These are phyloP conservation scores for Hipposideros armiger DNA, from an alignment of 2,113 vertebrate species.

Conservation along the genomic window DNA sequence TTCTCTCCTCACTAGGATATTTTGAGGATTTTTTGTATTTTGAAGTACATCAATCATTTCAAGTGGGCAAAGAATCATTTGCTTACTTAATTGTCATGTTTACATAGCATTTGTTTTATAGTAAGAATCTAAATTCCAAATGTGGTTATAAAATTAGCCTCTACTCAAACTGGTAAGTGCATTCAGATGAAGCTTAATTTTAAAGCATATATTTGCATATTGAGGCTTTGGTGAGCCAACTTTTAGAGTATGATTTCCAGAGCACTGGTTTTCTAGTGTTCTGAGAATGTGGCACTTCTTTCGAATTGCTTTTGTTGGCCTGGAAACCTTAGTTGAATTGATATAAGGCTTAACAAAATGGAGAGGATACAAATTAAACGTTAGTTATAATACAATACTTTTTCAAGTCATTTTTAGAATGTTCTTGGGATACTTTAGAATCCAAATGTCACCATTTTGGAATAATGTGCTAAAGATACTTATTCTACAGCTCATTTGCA, in stretches of 20 bases:
- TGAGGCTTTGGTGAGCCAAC: slow-evolving; percentile 61
- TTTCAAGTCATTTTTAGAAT: slow-evolving; percentile 30
- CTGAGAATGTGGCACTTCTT: slow-evolving; percentile 6
- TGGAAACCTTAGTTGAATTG: slow-evolving; percentile 47
- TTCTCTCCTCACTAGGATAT: slow-evolving; percentile 33
- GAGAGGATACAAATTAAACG: slow-evolving; percentile 5
- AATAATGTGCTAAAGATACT: not conserved
- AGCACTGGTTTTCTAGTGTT: slow-evolving; percentile 32
- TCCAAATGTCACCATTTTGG: not conserved
- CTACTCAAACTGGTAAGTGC: slow-evolving; percentile 79
- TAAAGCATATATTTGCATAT: slow-evolving; percentile 75
- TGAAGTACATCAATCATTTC: slow-evolving; percentile 54
- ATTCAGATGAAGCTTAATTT: slow-evolving; percentile 82
- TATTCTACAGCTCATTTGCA: slow-evolving; percentile 17
- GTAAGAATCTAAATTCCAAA: slow-evolving; percentile 81
- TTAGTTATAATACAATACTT: not conserved
- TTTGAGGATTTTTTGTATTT: slow-evolving; percentile 68
- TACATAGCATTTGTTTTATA: slow-evolving; percentile 81
- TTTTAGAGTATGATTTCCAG: slow-evolving; percentile 57
- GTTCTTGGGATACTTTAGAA: not conserved
- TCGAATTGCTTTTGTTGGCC: slow-evolving; percentile 32
- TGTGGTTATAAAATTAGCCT: slow-evolving; percentile 78
- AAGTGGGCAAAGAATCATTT: slow-evolving; percentile 70
- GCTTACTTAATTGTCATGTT: slow-evolving; percentile 82
- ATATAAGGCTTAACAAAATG: slow-evolving; percentile 31